A percentile compares a stretch with the other conserved stretches of the same genome.
These are phyloP conservation scores for Acronicta leporina DNA, from an alignment of 2,888 invertebrate species.

Conservation along the genomic window DNA sequence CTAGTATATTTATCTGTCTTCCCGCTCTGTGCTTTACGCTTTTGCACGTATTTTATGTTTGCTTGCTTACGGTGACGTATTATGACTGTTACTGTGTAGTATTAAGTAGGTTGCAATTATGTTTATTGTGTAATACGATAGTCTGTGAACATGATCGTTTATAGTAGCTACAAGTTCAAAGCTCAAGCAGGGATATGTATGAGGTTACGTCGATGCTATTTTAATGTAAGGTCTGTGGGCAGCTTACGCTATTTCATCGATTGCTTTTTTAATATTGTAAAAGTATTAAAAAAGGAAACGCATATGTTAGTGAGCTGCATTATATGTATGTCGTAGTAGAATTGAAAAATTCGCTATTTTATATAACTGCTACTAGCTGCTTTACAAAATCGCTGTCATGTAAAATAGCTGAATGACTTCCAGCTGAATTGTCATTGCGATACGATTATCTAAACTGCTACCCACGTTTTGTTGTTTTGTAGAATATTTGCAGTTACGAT, in stretches of 20 bases:
- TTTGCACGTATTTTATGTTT: slow-evolving; percentile 22
- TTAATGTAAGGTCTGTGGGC: not conserved
- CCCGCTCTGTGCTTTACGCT: slow-evolving; percentile 10
- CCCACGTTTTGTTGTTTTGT: too few species aligned
- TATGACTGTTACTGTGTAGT: slow-evolving; percentile 6
- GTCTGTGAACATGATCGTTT: slow-evolving; percentile 15
- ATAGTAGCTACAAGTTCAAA: slow-evolving; percentile 5
- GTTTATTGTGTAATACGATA: slow-evolving; percentile 17
- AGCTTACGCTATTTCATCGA: not conserved
- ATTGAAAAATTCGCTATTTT: too few species aligned
- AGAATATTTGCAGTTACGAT: too few species aligned
- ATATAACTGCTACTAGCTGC: too few species aligned
- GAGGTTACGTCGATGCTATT: not conserved
- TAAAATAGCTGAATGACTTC: too few species aligned
- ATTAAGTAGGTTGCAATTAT: slow-evolving; percentile 10
- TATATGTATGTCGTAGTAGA: too few species aligned
- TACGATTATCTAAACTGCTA: too few species aligned
- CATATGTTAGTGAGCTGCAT: too few species aligned
- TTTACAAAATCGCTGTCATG: too few species aligned
- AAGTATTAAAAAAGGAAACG: too few species aligned
- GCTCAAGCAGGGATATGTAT: not conserved
- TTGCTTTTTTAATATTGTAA: not conserved
- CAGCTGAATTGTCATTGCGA: too few species aligned
- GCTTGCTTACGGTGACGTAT: slow-evolving; percentile 17
- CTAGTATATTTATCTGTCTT: slow-evolving; percentile 25